Evolutionary conservation across 2,888 invertebrate species (phyloP).

Genomic region (Ichneumoninae sp.): DNA sequence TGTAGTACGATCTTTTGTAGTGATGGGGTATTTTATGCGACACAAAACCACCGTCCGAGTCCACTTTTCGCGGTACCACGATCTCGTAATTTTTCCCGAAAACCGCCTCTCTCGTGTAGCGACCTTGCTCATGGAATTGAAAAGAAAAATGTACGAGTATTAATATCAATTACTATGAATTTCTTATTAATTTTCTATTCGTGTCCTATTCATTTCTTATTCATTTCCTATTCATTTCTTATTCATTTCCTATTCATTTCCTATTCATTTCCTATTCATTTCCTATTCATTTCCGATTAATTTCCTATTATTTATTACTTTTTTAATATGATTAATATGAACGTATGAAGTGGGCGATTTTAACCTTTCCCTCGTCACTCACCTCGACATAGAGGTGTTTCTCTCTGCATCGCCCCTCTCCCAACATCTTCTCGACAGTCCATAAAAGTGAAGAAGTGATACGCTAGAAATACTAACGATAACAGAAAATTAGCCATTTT

Average conservation of each 20-base stretch:
- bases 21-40: constrained; percentile 82
- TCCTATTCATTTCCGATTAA: no score
- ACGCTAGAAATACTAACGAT: constrained; percentile 45
- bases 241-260: no score
- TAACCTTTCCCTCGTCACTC: not conserved
- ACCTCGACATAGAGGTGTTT: constrained; percentile 9
- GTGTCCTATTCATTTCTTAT: no score
- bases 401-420: not conserved
- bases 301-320: not conserved
- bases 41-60: constrained; percentile 79
- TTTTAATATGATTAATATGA: not conserved
- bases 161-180: not conserved
- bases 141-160: not conserved
- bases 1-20: constrained; percentile 73
- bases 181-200: not conserved
- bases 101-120: constrained; percentile 63
- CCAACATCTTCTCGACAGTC: constrained; percentile 38
- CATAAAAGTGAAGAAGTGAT: constrained; percentile 33
- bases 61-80: constrained; percentile 81
- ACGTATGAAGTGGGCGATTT: not conserved
- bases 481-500: constrained; percentile 60
- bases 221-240: no score
- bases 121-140: constrained; percentile 34
- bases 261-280: not conserved
- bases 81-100: constrained; percentile 76